phyloP scores from a whole-genome alignment of 2,888 invertebrate genomes.

The Rhaphigaster nebulosa region DNA sequence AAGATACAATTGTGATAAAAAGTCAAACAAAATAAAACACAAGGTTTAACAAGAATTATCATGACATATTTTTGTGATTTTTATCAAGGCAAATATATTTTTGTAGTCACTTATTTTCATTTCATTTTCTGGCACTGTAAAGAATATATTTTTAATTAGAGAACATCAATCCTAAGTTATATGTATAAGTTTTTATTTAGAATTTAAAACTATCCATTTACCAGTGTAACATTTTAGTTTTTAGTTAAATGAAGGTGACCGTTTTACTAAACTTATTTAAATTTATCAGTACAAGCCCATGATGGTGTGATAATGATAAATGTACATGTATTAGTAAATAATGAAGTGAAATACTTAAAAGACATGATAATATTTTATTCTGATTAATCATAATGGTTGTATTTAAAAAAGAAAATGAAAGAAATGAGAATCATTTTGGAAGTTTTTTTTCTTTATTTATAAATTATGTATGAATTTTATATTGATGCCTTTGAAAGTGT shows the following conservation, averaged over 20 bases:
- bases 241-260: constrained; percentile 11
- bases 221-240: background rate
- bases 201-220: constrained; percentile 7
- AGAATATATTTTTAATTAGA: background rate
- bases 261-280: constrained; percentile 22
- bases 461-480: background rate
- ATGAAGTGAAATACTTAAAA: constrained; percentile 46
- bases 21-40: background rate
- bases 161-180: background rate
- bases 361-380: constrained; percentile 5
- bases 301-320: constrained; percentile 25
- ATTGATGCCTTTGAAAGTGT: background rate
- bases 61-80: constrained; percentile 45
- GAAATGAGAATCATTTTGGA: background rate
- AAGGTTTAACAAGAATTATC: constrained; percentile 32
- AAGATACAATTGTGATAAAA: constrained; percentile 23
- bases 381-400: constrained; percentile 16
- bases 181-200: background rate
- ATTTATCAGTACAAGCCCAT: constrained; percentile 29
- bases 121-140: constrained; percentile 30
- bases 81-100: background rate
- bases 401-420: background rate
- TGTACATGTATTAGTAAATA: background rate
- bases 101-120: constrained; percentile 24
- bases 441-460: background rate